Conservation (phyloP, 2,797 vertebrate species). For the Myripristis murdjan region DNA sequence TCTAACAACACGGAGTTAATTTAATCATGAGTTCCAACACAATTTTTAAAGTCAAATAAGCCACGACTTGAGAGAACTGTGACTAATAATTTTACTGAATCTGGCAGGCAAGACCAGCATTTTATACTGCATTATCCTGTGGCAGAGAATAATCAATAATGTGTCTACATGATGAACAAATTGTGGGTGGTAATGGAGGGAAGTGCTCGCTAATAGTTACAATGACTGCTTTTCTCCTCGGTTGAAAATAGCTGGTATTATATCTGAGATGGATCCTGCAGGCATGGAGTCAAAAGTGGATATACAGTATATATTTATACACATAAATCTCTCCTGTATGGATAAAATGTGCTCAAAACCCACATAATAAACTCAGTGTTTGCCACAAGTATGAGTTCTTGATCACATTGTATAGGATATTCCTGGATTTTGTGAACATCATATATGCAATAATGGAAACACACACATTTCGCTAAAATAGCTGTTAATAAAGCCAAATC, state of each 20-base stretch:
- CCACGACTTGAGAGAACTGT: not conserved
- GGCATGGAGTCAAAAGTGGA: constrained; percentile 11
- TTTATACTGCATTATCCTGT: constrained; percentile 44
- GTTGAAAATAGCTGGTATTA: constrained; percentile 41
- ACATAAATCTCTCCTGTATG: constrained; percentile 4
- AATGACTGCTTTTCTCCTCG: constrained; percentile 34
- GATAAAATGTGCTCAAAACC: constrained; percentile 52
- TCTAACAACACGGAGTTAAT: no score
- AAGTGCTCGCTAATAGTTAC: constrained; percentile 72
- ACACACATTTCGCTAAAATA: no score
- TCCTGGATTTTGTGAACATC: constrained; percentile 28
- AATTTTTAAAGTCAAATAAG: not conserved
- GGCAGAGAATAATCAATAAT: constrained; percentile 69
- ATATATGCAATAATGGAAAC: constrained; percentile 5
- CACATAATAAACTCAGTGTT: constrained; percentile 58
- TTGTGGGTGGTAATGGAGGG: constrained; percentile 77
- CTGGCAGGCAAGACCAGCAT: constrained; percentile 18
- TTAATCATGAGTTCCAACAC: not conserved
- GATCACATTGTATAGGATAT: constrained; percentile 13
- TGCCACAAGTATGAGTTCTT: constrained; percentile 27
- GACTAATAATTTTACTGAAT: constrained; percentile 22
- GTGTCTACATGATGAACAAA: constrained; percentile 64
- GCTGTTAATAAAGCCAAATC: no score
- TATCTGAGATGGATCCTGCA: constrained; percentile 27
- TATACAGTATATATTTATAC: not conserved